Evolutionary conservation across 2,888 invertebrate species (phyloP), one percentile per base, ranked within the genome.

Genomic region (Cryptocephalus moraei): DNA sequence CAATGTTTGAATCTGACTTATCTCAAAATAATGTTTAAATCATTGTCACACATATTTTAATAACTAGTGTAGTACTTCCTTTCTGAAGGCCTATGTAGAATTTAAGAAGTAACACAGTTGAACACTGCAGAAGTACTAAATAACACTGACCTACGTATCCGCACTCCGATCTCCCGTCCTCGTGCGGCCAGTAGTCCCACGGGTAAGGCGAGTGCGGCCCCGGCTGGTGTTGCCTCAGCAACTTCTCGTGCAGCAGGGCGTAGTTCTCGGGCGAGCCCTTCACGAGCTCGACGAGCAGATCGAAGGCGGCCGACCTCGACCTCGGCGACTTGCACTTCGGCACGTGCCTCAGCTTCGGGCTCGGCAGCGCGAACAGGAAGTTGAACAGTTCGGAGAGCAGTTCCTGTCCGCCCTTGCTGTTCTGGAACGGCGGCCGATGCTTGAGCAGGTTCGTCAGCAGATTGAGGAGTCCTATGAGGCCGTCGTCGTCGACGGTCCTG

Each of bases 141-240:
- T 22, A n/a, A n/a, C n/a, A 38, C 47, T 41, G 45, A 49, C 52
- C 52, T 1, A 93, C 94, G 71, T 91, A 93, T 9, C 95, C 95
- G 68, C 92, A 93, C 63, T 91, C 91, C 0, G 93, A 88, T 1
- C 95, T 79, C 0, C 92, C 91, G 67, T 94, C 95, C 64, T 95
- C 95, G 51, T 91, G 88, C 2, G 95, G 95, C 95, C 95, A 95
- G 71, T 94, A 94, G 70, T 95, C 95, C 94, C 94, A 95, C 0
- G 91, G 90, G 72, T 93, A 94, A 0, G 89, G 84, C 1, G 85
- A 82, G 63, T 86, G 84, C 0, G 86, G 83, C 8, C 85, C 80
- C 12, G 90, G 88, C 56, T 85, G 84, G 65, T 95, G 93, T 62
- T 95, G 94, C 4, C 82, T 79, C 67, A 93, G 74, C 36, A 95